A percentile compares a stretch with the other conserved stretches of the same genome.
Conservation (phyloP, 2,888 invertebrate species). For the Spisula subtruncata region DNA sequence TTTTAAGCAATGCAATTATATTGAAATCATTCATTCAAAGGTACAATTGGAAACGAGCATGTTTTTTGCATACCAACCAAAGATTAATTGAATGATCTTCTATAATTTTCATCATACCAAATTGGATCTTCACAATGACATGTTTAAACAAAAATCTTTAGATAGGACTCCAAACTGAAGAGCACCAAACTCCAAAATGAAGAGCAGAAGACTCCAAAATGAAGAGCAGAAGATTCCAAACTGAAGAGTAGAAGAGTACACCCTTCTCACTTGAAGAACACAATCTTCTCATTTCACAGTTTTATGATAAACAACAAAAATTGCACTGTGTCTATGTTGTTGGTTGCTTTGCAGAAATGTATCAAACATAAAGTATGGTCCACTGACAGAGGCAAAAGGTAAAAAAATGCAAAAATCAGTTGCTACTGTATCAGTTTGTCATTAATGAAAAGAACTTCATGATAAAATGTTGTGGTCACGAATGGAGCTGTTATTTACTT, state of each 20-base stretch:
- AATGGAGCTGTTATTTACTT: slow-evolving; percentile 55
- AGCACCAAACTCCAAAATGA: too few relatives aligned
- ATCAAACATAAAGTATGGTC: neutral
- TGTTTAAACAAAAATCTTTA: too few relatives aligned
- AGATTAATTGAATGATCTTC: neutral
- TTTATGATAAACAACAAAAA: slow-evolving; percentile 16
- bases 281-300: neutral
- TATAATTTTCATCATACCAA: neutral
- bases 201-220: neutral
- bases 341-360: neutral
- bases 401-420: neutral
- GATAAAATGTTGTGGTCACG: neutral
- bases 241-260: neutral
- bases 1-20: neutral
- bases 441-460: neutral
- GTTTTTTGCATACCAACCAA: neutral
- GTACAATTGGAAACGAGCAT: neutral
- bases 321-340: slow-evolving; percentile 13
- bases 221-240: neutral
- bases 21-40: slow-evolving; percentile 26
- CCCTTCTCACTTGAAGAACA: neutral
- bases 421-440: neutral
- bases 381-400: slow-evolving; percentile 4
- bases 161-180: too few relatives aligned
- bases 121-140: too few relatives aligned